phyloP scores from a whole-genome alignment of 2,888 invertebrate species.

The Heliconius charithonia region DNA sequence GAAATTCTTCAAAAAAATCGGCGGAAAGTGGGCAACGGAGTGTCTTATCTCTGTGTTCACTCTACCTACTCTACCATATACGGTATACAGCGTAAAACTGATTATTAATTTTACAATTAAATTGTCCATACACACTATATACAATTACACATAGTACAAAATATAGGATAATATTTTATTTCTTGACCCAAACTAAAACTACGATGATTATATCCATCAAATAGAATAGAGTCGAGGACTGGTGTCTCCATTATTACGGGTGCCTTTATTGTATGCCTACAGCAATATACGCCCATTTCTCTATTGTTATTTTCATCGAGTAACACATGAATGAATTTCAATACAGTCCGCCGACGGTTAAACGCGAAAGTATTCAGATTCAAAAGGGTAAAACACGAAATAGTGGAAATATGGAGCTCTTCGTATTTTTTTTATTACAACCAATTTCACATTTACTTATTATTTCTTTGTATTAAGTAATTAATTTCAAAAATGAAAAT shows the following conservation, averaged over 20 bases:
- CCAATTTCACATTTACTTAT: neutral
- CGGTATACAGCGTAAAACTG: too few relatives aligned
- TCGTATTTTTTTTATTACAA: neutral
- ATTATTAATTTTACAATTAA: too few relatives aligned
- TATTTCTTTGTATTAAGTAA: neutral
- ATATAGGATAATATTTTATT: neutral
- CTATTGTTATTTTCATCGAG: slow-evolving; percentile 27
- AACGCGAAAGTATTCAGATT: slow-evolving; percentile 10
- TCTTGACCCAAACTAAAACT: slow-evolving; percentile 6
- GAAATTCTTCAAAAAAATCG: too few relatives aligned
- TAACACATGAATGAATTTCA: slow-evolving; percentile 26
- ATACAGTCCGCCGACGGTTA: slow-evolving; percentile 21
- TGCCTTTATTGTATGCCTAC: slow-evolving; percentile 31
- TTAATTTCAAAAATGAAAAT: neutral
- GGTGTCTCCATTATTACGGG: slow-evolving; percentile 32
- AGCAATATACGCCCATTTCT: slow-evolving; percentile 31
- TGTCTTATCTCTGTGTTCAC: too few relatives aligned
- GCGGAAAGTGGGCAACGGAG: too few relatives aligned
- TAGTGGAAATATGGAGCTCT: slow-evolving; percentile 5
- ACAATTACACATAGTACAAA: neutral
- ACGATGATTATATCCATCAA: slow-evolving; percentile 20
- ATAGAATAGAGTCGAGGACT: slow-evolving; percentile 26
- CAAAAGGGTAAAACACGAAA: slow-evolving; percentile 5
- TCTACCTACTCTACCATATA: too few relatives aligned
- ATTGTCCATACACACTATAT: neutral